A percentile compares a stretch with the other conserved stretches of the same genome.
Conservation (phyloP, 2,797 vertebrate species). For the Uromys caudimaculatus region DNA sequence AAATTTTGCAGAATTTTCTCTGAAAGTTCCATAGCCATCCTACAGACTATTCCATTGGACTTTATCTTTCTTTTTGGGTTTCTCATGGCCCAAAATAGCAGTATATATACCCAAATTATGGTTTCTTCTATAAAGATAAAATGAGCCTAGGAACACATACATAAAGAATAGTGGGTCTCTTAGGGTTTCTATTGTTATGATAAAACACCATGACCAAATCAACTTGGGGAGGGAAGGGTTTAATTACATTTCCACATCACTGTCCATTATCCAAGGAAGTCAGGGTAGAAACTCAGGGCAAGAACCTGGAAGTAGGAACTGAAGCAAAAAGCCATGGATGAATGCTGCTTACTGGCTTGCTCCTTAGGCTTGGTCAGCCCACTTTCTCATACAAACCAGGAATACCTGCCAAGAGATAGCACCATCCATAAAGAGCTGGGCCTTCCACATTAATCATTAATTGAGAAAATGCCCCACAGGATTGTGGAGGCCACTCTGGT, state of each 20-base stretch:
- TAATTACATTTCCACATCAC: background rate
- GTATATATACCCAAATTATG: background rate
- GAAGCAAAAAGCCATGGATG: background rate
- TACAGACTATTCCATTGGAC: background rate
- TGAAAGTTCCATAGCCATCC: background rate
- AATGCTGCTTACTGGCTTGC: background rate
- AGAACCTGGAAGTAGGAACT: background rate
- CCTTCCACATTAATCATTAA: background rate
- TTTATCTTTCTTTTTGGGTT: background rate
- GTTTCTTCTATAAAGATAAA: background rate
- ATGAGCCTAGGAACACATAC: background rate
- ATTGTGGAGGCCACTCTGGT: background rate
- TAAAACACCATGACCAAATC: background rate
- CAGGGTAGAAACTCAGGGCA: background rate
- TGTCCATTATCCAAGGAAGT: background rate
- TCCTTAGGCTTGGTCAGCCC: background rate
- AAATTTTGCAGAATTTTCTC: background rate
- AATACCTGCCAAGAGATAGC: background rate
- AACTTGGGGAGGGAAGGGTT: background rate
- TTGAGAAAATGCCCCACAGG: background rate
- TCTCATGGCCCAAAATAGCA: background rate
- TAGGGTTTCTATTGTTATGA: background rate
- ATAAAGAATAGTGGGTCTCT: background rate
- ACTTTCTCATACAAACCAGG: background rate
- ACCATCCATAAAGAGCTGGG: too few relatives aligned